Base-by-base conservation (phyloP, 2,888 invertebrate genomes). In the Cosmia pyralina region DNA sequence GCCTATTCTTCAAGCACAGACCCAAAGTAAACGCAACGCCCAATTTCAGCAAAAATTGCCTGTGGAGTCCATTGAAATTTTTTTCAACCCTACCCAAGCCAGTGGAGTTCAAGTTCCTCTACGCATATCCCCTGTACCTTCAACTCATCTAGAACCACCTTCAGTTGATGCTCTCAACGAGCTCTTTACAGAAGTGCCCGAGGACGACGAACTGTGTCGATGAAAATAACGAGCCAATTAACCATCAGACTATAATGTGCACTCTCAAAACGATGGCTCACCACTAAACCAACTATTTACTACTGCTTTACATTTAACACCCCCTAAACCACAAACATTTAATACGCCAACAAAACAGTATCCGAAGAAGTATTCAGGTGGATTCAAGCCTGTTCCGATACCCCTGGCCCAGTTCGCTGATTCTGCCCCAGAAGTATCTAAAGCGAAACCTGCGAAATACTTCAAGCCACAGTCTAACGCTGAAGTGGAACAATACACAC, bases 321-420 rank as follows among this genome's bases (percentile, higher is more conserved):
- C 93, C 13, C 95, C 90, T 73, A 94, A 88, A 83, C 92, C 82
- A 67, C 87, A 87, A 89, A 88, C 82, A 85, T 90, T 89, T 83
- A 92, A 96, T 81, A 89, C 91, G 38, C 97, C 97, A 4, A 97
- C 97, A 34, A 96, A 96, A 85, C 85, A 94, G 41, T 97, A 96
- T 85, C 97, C 97, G 0, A 97, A 97, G 88, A 97, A 97, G 88
- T 97, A 94, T 88, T 90, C 93, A 77, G 93, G 95, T 63, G 94
- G 94, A 38, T 94, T 96, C 70, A 96, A 95, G 70, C 95, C 96
- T 0, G 88, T 96, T 59, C 92, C 94, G 2, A 95, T 96, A 82
- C 96, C 96, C 11, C 87, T 96, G 74, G 87, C 88, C 7, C 94
- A 94, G 81, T 94, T 90, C 73, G 89, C 88, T 55, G 93, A 90